Evolutionary conservation across 2,113 vertebrate species (phyloP).

Genomic region (Corythaeola cristata): DNA sequence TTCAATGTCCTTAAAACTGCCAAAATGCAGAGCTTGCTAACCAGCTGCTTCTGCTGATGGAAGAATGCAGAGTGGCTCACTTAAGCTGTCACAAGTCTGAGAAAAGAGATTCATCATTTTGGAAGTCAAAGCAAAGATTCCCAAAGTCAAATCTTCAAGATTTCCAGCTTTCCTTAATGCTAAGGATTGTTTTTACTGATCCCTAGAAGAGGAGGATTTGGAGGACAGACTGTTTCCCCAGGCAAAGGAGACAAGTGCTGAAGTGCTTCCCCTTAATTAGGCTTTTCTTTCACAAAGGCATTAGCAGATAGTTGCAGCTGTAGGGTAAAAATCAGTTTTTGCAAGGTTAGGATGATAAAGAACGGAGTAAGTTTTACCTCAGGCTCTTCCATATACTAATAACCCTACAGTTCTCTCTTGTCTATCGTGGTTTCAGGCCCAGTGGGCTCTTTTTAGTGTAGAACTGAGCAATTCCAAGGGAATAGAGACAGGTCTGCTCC

Average conservation of each 20-base stretch:
- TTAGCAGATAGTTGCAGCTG: background rate
- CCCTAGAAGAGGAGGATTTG: background rate
- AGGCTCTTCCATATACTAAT: background rate
- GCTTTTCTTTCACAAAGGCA: background rate
- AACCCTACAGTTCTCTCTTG: background rate
- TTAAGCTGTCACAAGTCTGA: background rate
- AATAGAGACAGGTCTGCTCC: background rate
- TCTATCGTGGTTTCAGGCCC: background rate
- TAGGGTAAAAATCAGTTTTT: background rate
- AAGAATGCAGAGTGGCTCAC: background rate
- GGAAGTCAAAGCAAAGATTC: slow-evolving; percentile 12
- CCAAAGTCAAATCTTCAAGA: background rate
- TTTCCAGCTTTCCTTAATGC: background rate
- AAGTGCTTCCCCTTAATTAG: slow-evolving; percentile 1
- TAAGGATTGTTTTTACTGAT: background rate
- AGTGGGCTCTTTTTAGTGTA: background rate
- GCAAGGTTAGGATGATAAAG: background rate
- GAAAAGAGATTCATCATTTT: background rate
- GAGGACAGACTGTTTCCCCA: background rate
- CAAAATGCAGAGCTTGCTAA: background rate
- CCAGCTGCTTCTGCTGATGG: slow-evolving; percentile 9
- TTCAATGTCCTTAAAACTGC: background rate
- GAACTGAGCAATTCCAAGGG: background rate
- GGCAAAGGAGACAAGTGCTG: background rate
- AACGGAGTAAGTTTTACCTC: background rate